Conservation (phyloP, 2,797 vertebrate genomes). For the Knipowitschia caucasica region DNA sequence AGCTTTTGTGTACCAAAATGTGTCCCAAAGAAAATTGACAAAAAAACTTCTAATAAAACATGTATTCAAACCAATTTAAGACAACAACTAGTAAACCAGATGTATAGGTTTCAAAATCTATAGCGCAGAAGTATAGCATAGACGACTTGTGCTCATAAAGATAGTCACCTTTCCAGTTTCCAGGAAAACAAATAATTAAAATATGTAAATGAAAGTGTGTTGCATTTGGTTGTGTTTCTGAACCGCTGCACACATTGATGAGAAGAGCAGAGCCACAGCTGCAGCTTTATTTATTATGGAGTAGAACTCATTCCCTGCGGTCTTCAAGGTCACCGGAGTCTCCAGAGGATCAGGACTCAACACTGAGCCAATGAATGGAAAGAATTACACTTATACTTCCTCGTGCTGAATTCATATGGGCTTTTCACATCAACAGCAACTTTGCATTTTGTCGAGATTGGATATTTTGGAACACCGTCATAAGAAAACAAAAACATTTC, state of each 20-base stretch:
- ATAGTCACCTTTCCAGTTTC: neutral
- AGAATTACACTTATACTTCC: conserved; percentile 10
- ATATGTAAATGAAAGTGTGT: neutral
- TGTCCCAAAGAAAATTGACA: no score
- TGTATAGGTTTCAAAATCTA: no score
- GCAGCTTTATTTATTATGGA: conserved; percentile 15
- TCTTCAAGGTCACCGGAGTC: conserved; percentile 28
- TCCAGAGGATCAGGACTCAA: conserved; percentile 14
- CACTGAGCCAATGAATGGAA: conserved; percentile 9
- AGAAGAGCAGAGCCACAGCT: conserved; percentile 6
- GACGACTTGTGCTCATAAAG: no score
- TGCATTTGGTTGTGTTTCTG: neutral
- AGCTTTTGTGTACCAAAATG: no score
- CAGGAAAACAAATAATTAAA: neutral
- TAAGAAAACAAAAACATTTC: no score
- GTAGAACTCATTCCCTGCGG: conserved; percentile 9
- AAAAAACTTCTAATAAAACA: no score
- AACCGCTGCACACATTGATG: conserved; percentile 43
- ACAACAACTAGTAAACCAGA: no score
- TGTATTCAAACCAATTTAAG: no score
- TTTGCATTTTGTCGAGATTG: no score
- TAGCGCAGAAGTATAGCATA: neutral
- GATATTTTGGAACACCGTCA: no score
- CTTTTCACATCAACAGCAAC: neutral
- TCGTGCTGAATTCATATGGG: conserved; percentile 9